These are phyloP conservation scores for Scatophagus argus DNA, from an alignment of 2,113 vertebrate species.

Conservation along the genomic window DNA sequence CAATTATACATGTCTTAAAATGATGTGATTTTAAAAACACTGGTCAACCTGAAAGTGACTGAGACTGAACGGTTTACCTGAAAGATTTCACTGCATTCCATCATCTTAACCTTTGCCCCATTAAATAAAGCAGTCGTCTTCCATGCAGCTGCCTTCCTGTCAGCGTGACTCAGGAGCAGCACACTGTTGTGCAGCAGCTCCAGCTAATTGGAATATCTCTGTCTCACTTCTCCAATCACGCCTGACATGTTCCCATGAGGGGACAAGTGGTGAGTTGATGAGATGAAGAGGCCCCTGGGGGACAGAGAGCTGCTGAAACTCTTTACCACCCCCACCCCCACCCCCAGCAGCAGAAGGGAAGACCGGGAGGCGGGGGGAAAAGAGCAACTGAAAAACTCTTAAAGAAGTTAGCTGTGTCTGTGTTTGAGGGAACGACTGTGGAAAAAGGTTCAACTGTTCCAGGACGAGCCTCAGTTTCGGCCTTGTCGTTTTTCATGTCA, in stretches of 20 bases:
- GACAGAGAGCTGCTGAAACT: constrained; percentile 1
- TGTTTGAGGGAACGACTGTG: constrained; percentile 1
- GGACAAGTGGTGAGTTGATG: constrained; percentile 36
- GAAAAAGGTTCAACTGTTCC: constrained; percentile 56
- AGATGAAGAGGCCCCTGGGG: constrained; percentile 23
- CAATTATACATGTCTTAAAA: constrained; percentile 13
- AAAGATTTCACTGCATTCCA: constrained; percentile 36
- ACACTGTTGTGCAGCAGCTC: constrained; percentile 33
- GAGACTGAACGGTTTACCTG: constrained; percentile 9
- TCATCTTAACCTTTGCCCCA: constrained; percentile 33
- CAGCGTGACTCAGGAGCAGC: constrained; percentile 13
- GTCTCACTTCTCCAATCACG: constrained; percentile 45
- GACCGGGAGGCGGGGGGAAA: not conserved
- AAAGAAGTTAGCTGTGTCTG: constrained; percentile 11
- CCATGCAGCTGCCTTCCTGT: constrained; percentile 45
- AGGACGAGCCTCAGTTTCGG: constrained; percentile 24
- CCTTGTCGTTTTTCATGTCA: constrained; percentile 67
- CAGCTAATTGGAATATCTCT: constrained; percentile 64
- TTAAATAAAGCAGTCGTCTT: constrained; percentile 52
- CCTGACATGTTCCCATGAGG: constrained; percentile 53
- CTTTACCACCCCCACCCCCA: not conserved
- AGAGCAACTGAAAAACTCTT: constrained; percentile 13
- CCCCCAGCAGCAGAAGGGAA: not conserved
- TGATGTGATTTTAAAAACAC: constrained; percentile 31
- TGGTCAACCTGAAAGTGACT: not conserved